Evolutionary conservation across 2,113 vertebrate species (phyloP).

Genomic region (Solea solea): DNA sequence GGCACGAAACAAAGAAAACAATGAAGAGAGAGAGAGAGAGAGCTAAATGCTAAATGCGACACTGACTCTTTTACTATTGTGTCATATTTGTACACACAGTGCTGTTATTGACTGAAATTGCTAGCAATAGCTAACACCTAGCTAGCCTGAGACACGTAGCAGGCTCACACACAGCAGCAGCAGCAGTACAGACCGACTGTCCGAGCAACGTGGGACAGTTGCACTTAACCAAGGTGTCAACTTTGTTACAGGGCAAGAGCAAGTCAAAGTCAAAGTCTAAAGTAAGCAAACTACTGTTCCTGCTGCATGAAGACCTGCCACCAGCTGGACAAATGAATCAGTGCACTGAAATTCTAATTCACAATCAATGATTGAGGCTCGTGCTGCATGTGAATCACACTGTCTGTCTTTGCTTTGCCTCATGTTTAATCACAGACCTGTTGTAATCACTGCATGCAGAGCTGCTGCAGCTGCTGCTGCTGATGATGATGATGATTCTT

Average conservation of each 20-base stretch:
- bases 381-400: conserved; percentile 37
- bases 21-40: no score
- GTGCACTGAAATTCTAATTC: background rate
- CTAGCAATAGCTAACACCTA: no score
- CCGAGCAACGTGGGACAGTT: background rate
- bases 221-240: conserved; percentile 51
- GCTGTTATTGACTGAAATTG: no score
- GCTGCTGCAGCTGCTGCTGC: background rate
- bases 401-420: conserved; percentile 4
- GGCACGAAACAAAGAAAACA: no score
- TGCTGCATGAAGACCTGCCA: conserved; percentile 44
- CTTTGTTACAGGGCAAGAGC: conserved; percentile 80
- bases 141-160: no score
- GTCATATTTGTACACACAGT: no score
- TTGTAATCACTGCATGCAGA: conserved; percentile 1
- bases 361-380: background rate
- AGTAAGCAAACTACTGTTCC: conserved; percentile 69
- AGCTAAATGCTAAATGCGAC: no score
- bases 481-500: no score
- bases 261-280: conserved; percentile 81
- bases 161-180: no score
- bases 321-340: background rate
- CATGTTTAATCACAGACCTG: background rate
- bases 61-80: no score
- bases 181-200: background rate